Percentiles rank a stretch among this genome's conserved stretches.
Conservation (phyloP, 2,113 vertebrate species). For the Amphiprion ocellaris region DNA sequence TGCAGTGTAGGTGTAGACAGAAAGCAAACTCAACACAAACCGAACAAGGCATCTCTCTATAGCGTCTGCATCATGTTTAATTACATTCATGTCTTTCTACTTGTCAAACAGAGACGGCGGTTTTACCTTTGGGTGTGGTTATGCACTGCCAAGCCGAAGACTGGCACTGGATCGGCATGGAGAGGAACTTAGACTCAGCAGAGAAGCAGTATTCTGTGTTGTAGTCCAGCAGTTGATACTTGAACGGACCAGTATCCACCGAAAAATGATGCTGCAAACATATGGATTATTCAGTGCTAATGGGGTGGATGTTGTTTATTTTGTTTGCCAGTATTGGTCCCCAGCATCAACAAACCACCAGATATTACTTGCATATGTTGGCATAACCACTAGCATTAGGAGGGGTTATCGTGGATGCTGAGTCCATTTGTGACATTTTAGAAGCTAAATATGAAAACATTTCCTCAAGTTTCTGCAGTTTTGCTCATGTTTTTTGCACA, state of each 20-base stretch:
- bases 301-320: too few relatives aligned
- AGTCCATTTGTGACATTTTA: too few relatives aligned
- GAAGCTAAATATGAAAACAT: too few relatives aligned
- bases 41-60: background rate
- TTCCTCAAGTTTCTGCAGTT: too few relatives aligned
- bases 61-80: background rate
- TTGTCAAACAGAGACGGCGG: background rate
- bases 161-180: constrained; percentile 27
- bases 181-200: constrained; percentile 43
- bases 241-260: constrained; percentile 19
- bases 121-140: constrained; percentile 66
- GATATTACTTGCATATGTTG: too few relatives aligned
- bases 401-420: too few relatives aligned
- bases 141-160: constrained; percentile 70
- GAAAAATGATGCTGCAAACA: constrained; percentile 57
- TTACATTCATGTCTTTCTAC: constrained; percentile 48
- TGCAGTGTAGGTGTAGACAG: too few relatives aligned
- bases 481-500: too few relatives aligned
- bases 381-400: too few relatives aligned
- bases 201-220: constrained; percentile 77
- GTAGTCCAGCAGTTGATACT: constrained; percentile 48
- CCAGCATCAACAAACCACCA: too few relatives aligned
- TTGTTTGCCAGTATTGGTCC: too few relatives aligned
- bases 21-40: too few relatives aligned
- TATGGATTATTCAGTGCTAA: background rate